Base-by-base conservation (phyloP, 2,113 vertebrate species). In the Peromyscus californicus region DNA sequence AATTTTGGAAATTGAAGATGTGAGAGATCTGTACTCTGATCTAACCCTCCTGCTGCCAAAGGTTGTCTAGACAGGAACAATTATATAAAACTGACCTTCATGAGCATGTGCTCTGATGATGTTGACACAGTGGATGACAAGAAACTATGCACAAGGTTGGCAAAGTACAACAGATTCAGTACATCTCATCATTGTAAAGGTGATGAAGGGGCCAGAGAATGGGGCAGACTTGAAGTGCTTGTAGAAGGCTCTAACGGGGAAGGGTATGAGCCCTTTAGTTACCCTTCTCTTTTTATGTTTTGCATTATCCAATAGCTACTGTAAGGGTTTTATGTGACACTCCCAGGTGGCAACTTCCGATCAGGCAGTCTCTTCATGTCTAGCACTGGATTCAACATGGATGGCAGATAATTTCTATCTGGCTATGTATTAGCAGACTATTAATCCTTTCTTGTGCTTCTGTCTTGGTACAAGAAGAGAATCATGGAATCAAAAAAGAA, bases 401-500 rank as follows among this genome's bases (percentile, higher is more conserved):
- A 63, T 36, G 39, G 15, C 59, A 9, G 89, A n/a, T 65, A 54
- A 84, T 84, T 91, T 96, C 70, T 91, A 24, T 79, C 85, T 82
- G 89, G 69, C 39, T 45, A 3, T 65, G 21, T 4, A 39, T 74
- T n/a, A 86, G 76, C 31, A 36, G 61, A 89, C 22, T 57, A 63
- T 89, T 94, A 96, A 96, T 69, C 78, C 69, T 93, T 86, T 84
- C 63, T 67, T 51, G 26, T 54, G 36, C 7, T 59, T 45, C 48
- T 93, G 5, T 75, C 45, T 39, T 69, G 21, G 54, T 36, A 82
- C 75, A 76, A 90, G 36, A 67, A 96, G n/a, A 88, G 54, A 91
- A 84, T 84, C 57, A 93, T 88, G 74, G 80, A 92, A 89, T 97
- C 67, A 92, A 93, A 0, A 61, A 65, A 29, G 69, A 76, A 92